Evolutionary conservation across 2,113 vertebrate species (phyloP), one percentile per base, ranked within the genome.

Genomic region (Synodontis membranacea): DNA sequence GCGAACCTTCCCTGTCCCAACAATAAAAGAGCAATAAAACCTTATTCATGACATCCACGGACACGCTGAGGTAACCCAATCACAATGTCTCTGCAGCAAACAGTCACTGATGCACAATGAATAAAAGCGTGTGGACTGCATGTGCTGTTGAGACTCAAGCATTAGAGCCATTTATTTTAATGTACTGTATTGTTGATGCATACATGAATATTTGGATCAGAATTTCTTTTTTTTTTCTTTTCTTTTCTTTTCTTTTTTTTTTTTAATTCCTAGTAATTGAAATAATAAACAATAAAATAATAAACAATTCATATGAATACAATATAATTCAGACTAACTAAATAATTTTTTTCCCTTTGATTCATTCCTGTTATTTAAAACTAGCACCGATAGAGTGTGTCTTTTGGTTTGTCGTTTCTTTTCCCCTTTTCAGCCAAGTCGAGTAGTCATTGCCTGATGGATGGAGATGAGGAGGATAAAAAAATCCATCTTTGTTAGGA

Each of bases 1-100:
- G 68, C 76, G 46, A 46, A 82, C 75, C 74, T 82, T 52, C 68
- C 10, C 78, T 68, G 56, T 76, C 44, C 46, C 80, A 62, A 86
- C 89, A 89, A 87, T 87, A 87, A 90, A 90, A 76, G 56, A 19
- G 64, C 89, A 90, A 89, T 87, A 87, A 87, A 86, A 46, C 83
- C 80, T 86, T 84, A 83, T 89, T 89, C 80, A 89, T 86, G 88
- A 80, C 37, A 79, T 70, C 37, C 84, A 80, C 42, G 46, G 75
- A 86, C 54, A 80, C n/a, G 80, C 54, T 23, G 39, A 60, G 85
- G 75, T 78, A 84, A 84, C 86, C 48, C 86, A 89, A 80, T 87
- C 80, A 86, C 82, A 56, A 39, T 14, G 31, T 82, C 70, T 83
- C 80, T 70, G 58, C 74, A 54, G 52, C 54, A 84, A 75, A 39